Evolutionary conservation across 2,797 vertebrate species (phyloP).

Genomic region (Eulemur rubriventer): DNA sequence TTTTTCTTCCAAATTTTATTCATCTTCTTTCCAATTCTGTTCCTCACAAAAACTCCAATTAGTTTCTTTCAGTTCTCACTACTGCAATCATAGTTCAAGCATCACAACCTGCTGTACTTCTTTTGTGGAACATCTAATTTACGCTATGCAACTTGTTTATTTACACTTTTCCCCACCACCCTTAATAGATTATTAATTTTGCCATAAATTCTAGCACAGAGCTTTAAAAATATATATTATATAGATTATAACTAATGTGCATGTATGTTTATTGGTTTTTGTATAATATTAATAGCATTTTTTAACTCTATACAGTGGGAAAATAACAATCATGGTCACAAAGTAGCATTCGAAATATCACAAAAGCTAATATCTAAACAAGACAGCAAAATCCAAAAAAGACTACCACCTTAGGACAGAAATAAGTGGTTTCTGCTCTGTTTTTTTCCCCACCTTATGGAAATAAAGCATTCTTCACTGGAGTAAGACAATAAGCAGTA

Average conservation of each 20-base stretch:
- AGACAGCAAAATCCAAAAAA: not conserved
- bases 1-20: not conserved
- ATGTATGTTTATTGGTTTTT: not conserved
- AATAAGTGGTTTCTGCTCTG: not conserved
- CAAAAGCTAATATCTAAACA: not conserved
- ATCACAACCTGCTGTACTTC: not conserved
- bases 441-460: not conserved
- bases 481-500: not conserved
- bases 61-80: not conserved
- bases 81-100: not conserved
- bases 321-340: not conserved
- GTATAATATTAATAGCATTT: not conserved
- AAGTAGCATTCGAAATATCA: not conserved
- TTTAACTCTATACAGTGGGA: not conserved
- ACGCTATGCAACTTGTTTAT: not conserved
- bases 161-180: not conserved
- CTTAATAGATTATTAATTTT: not conserved
- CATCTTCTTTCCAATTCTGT: not conserved
- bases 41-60: not conserved
- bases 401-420: not conserved
- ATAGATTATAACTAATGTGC: not conserved
- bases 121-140: not conserved
- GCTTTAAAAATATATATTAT: not conserved
- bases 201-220: not conserved
- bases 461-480: not conserved